phyloP scores from a whole-genome alignment of 2,113 vertebrate species.

The Seriola quinqueradiata region DNA sequence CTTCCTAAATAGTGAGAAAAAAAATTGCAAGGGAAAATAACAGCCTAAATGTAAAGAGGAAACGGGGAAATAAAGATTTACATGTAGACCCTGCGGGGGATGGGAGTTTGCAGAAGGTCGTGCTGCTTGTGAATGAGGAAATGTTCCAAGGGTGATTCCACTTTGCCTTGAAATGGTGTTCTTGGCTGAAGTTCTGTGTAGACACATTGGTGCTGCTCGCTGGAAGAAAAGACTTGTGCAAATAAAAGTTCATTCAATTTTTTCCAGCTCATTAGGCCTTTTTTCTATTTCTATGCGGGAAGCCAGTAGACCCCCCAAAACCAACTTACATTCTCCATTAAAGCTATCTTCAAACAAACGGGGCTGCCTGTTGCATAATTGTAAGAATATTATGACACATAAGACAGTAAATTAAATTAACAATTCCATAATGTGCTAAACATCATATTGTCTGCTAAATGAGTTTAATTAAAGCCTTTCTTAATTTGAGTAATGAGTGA shows the following conservation, averaged over 20 bases:
- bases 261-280: constrained; percentile 72
- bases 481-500: constrained; percentile 43
- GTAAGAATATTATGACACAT: constrained; percentile 36
- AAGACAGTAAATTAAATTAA: constrained; percentile 68
- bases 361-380: constrained; percentile 40
- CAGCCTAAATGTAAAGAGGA: constrained; percentile 38
- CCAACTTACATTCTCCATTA: constrained; percentile 46
- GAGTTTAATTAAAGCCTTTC: constrained; percentile 58
- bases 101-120: constrained; percentile 52
- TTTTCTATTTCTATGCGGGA: constrained; percentile 51
- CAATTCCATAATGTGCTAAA: constrained; percentile 40
- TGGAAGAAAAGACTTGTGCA: constrained; percentile 64
- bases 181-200: constrained; percentile 61
- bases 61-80: constrained; percentile 56
- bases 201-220: constrained; percentile 54
- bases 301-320: constrained; percentile 28
- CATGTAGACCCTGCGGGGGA: constrained; percentile 55
- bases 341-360: constrained; percentile 54
- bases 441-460: constrained; percentile 55
- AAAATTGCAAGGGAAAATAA: constrained; percentile 35
- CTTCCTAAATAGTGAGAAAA: constrained; percentile 17
- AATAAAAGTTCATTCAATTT: constrained; percentile 77
- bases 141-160: constrained; percentile 56
- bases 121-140: constrained; percentile 62
- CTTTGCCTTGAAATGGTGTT: constrained; percentile 69